Conservation (phyloP, 2,888 invertebrate species). For the Geotrupes spiniger region DNA sequence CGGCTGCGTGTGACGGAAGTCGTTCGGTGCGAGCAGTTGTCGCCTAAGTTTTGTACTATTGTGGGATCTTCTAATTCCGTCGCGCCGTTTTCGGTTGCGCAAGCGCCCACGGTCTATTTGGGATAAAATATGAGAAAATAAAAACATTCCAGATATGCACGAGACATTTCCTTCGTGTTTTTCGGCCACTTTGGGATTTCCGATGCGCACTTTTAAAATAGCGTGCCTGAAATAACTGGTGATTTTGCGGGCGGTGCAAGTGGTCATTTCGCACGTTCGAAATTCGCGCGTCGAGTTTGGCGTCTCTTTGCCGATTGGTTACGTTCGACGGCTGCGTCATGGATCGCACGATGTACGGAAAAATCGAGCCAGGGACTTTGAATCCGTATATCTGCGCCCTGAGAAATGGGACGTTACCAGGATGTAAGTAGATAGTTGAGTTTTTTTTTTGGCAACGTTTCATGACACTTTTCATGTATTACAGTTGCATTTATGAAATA, state of each 20-base stretch:
- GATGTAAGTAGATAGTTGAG: conserved; percentile 90
- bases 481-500: no score
- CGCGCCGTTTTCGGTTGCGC: conserved; percentile 27
- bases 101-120: conserved; percentile 29
- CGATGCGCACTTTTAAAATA: conserved; percentile 10
- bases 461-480: no score
- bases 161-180: conserved; percentile 24
- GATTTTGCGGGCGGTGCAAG: background rate
- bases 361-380: conserved; percentile 79
- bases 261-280: conserved; percentile 8
- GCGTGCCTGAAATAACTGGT: conserved; percentile 2
- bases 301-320: background rate
- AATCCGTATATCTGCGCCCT: conserved; percentile 83
- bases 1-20: no score
- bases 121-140: conserved; percentile 35
- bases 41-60: conserved; percentile 18
- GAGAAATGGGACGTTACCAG: conserved; percentile 80
- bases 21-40: conserved; percentile 5
- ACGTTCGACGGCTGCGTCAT: conserved; percentile 47
- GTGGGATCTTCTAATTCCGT: conserved; percentile 24
- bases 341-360: conserved; percentile 91
- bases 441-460: no score
- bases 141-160: conserved; percentile 36
- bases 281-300: conserved; percentile 13
- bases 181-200: background rate